Evolutionary conservation across 2,888 invertebrate species (phyloP), one percentile per base, ranked within the genome.

Genomic region (Liopterus haemorrhoidalis): DNA sequence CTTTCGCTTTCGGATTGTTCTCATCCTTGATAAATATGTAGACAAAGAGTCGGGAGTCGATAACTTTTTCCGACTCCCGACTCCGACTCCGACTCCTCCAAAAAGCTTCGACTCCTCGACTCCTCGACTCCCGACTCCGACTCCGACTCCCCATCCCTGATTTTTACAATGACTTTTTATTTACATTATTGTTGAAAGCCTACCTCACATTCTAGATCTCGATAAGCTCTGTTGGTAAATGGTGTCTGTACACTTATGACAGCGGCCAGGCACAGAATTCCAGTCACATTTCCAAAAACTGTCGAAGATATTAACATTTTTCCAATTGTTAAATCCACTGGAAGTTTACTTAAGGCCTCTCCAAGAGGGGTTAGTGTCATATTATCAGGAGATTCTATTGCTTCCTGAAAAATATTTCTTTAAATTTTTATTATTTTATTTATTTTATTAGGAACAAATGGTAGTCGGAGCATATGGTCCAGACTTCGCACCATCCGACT

Each of bases 301-400:
- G 88, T 86, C 1, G 93, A 94, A 72, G 92, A 78, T 15, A 96
- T 85, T 24, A 97, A 71, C 78, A 99, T 94, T 72, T 99, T 99
- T 1, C 96, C 96, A 41, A 99, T 79, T 0, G 85, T 79, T 41
- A 99, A 85, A 62, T 99, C 96, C 1, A 99, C 92, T 0, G 99
- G 99, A 12, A 99, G 70, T 62, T 82, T 83, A 3, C 94, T 79
- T 42, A 99, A 68, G 41, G 93, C 84, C 59, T 81, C 79, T 1
- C 95, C 99, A 40, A 95, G 74, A 0, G 85, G 75, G 0, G 95
- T 95, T 20, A 96, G 69, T 56, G 51, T 49, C 46, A 69, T 54
- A 64, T 36, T 51, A 31, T 41, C 43, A 18, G 38, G 31, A 27
- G 47, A 36, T 41, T 16, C 20, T 19, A 45, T 16, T 11, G 28